Base-by-base conservation (phyloP, 2,888 invertebrate species). In the Polyploca ridens region DNA sequence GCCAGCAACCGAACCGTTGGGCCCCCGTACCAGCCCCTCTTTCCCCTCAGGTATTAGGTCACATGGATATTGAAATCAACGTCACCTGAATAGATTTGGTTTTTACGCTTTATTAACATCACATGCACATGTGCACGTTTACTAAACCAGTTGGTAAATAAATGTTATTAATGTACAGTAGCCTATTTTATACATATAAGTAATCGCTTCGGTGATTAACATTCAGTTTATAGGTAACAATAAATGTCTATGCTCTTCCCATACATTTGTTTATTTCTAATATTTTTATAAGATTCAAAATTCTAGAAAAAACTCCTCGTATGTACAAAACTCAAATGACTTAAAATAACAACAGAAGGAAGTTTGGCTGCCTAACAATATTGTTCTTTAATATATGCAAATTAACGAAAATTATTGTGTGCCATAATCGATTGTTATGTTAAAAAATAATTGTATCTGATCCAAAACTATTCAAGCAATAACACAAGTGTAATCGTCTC, bases 21-120 rank as follows among this genome's bases (percentile, higher is more conserved):
- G 93, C 91, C 71, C 93, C 94, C 57, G 94, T 94, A 69, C 89
- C 90, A 74, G 90, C 91, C 73, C 93, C 93, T 73, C 86, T 87
- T 76, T 93, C 94, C 77, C 93, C 93, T 69, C 93, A 94, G 93
- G 94, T 93, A 93, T 74, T 76, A 82, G 70, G 77, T 70, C 77
- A 75, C 66, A 70, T 69, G 67, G 27, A 61, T 19, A 72, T 73
- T 72, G 69, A 79, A 76, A 19, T 19, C 71, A 72, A 41, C 76
- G 75, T 75, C 78, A 77, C 71, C 81, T 77, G 78, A 79, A 76
- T 73, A 74, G 69, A 19, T n/a, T 54, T 74, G 71, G 74, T 70
- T 72, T 75, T 71, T 78, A 77, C 76, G 54, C 54, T 54, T 54
- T 54, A 19, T 19, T 54, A 54, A 54, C 54, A 16, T 75, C 77